These are phyloP conservation scores for Zaprionus taronus DNA, from an alignment of 1,140 invertebrate species.

Conservation along the genomic window DNA sequence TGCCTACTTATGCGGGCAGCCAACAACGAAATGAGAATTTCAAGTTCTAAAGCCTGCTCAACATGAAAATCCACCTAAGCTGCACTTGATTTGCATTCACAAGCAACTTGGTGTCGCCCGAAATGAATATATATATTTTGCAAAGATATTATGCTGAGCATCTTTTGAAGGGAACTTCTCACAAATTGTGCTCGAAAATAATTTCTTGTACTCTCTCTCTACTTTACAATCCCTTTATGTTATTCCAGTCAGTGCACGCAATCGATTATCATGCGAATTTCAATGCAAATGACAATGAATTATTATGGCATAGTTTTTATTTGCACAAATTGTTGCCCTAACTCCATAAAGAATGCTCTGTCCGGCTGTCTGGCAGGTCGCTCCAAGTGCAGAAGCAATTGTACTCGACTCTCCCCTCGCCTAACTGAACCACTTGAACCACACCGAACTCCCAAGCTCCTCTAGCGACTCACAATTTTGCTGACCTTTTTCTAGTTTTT, in stretches of 20 bases:
- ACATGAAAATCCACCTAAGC: conserved; percentile 6
- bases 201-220: background rate
- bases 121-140: background rate
- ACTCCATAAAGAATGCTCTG: conserved; percentile 59
- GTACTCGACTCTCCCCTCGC: conserved; percentile 22
- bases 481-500: conserved; percentile 36
- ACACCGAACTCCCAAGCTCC: conserved; percentile 3
- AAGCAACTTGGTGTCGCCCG: too few relatives aligned
- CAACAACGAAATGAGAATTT: conserved; percentile 16
- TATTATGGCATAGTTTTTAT: conserved; percentile 58
- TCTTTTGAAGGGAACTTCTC: background rate
- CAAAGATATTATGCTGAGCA: background rate
- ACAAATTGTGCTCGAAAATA: background rate
- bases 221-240: background rate
- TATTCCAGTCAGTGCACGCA: background rate
- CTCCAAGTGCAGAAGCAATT: conserved; percentile 28
- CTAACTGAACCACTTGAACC: conserved; percentile 33
- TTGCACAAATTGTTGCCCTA: conserved; percentile 56
- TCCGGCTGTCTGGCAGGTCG: conserved; percentile 1
- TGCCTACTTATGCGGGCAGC: conserved; percentile 30
- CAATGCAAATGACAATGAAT: conserved; percentile 37
- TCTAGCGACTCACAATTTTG: conserved; percentile 38
- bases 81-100: background rate
- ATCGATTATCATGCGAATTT: conserved; percentile 36
- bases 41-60: background rate